Evolutionary conservation across 2,797 vertebrate genomes (phyloP), one percentile per base, ranked within the genome.

Genomic region (Orientallactaga sibirica): DNA sequence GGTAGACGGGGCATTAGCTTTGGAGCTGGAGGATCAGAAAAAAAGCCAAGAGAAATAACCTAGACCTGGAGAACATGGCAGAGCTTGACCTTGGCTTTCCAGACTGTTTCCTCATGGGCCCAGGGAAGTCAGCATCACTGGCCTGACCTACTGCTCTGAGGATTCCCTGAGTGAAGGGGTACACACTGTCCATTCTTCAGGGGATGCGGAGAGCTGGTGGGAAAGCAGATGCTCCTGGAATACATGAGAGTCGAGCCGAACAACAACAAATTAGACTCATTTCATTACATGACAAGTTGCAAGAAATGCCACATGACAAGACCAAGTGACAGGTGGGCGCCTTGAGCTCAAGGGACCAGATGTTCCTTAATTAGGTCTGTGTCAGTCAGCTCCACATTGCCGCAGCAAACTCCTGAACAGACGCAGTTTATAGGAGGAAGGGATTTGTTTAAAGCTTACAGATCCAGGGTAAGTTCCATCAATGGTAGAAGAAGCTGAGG

Each of bases 121-220:
- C 10, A 3, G n/a, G n/a, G 48, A 61, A n/a, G 27, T 71, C 8
- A 33, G 58, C 37, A 20, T 75, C 74, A 24, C 29, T 84, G 58
- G 14, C 74, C 80, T 84, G 67, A 25, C 55, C 82, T 61, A 64
- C 66, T 66, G 55, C 29, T 25, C 58, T 52, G 29, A 79, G 75
- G 25, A 25, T 15, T 16, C 48, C 18, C 7, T 33, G 22, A 33
- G 33, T 3, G 33, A 27, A 52, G 10, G 7, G 67, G 7, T 11
- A 18, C 0, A 4, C 18, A 19, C 33, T 0, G 2, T 62, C 37
- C 71, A 5, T n/a, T n/a, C 41, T 83, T 41, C n/a, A 61, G 16
- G 16, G 3, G 6, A 43, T 24, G 43, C 67, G 73, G 48, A 37
- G 61, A 24, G 70, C 88, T 20, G 20, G 41, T 70, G 70, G 62